A percentile compares a stretch with the other conserved stretches of the same genome.
Conservation (phyloP, 2,888 invertebrate genomes). For the Desoria tigrina region DNA sequence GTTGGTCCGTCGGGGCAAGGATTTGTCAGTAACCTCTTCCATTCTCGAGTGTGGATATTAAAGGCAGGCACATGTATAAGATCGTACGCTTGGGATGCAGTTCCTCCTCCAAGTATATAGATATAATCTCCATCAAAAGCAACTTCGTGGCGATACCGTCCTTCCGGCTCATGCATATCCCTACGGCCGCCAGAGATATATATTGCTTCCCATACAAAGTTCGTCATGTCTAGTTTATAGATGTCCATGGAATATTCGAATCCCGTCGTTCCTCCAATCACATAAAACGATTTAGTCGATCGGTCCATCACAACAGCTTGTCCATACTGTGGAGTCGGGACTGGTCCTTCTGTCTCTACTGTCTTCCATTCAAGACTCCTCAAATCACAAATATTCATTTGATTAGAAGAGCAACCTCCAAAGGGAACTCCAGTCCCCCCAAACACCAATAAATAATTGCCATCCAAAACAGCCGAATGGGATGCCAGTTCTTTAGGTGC, state of each 20-base stretch:
- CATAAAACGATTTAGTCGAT: constrained; percentile 70
- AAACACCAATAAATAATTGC: constrained; percentile 75
- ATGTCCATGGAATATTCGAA: constrained; percentile 86
- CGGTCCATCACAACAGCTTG: constrained; percentile 61
- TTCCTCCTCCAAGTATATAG: constrained; percentile 85
- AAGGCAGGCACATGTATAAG: constrained; percentile 60
- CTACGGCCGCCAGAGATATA: constrained; percentile 75
- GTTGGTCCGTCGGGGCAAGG: constrained; percentile 61
- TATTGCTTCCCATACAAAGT: constrained; percentile 73
- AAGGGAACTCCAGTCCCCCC: constrained; percentile 92
- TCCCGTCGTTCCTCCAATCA: constrained; percentile 89
- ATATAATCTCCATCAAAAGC: constrained; percentile 73
- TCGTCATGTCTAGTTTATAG: constrained; percentile 75
- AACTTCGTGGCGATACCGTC: constrained; percentile 79
- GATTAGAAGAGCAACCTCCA: constrained; percentile 80
- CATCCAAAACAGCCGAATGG: constrained; percentile 75
- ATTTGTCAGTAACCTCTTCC: constrained; percentile 68
- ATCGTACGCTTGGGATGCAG: constrained; percentile 68
- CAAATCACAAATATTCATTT: constrained; percentile 70
- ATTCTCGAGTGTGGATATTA: constrained; percentile 68
- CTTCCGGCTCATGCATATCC: constrained; percentile 22
- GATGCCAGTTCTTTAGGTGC: constrained; percentile 86
- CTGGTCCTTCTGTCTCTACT: constrained; percentile 68
- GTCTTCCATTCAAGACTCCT: constrained; percentile 63
- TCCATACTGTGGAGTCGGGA: constrained; percentile 83